phyloP scores from a whole-genome alignment of 2,797 vertebrate genomes.

The Heliangelus exortis region DNA sequence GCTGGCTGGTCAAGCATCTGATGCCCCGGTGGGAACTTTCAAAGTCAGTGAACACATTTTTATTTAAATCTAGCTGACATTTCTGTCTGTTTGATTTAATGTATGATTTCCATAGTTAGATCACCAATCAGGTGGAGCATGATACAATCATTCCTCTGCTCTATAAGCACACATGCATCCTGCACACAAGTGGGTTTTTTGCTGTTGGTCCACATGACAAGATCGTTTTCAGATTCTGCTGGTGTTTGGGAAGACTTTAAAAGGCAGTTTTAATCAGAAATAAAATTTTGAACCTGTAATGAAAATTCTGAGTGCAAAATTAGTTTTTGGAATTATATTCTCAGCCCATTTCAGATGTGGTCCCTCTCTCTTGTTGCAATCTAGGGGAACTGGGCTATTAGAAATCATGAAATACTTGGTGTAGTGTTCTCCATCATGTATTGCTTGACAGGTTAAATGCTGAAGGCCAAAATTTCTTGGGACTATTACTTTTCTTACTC shows the following conservation, averaged over 20 bases:
- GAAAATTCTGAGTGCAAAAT: background rate
- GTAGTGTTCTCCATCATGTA: background rate
- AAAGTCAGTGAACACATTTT: conserved; percentile 64
- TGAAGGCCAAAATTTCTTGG: background rate
- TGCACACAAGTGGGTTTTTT: background rate
- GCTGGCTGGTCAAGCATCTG: conserved; percentile 60
- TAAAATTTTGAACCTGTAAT: background rate
- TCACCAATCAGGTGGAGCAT: conserved; percentile 50
- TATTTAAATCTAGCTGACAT: conserved; percentile 61
- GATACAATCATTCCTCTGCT: background rate
- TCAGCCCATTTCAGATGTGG: background rate
- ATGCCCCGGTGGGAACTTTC: conserved; percentile 62
- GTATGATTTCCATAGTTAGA: conserved; percentile 56
- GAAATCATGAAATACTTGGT: background rate
- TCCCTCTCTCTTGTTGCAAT: background rate
- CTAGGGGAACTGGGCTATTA: background rate
- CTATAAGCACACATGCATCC: background rate
- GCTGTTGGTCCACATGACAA: background rate
- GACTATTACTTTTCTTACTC: background rate
- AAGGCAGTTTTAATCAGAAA: conserved; percentile 14
- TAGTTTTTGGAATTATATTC: background rate
- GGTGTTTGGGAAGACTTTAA: background rate
- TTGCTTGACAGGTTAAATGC: background rate
- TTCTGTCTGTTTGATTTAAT: conserved; percentile 67
- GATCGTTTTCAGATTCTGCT: background rate